Conservation (phyloP, 2,888 invertebrate genomes). For the Acanthopleura granulata region DNA sequence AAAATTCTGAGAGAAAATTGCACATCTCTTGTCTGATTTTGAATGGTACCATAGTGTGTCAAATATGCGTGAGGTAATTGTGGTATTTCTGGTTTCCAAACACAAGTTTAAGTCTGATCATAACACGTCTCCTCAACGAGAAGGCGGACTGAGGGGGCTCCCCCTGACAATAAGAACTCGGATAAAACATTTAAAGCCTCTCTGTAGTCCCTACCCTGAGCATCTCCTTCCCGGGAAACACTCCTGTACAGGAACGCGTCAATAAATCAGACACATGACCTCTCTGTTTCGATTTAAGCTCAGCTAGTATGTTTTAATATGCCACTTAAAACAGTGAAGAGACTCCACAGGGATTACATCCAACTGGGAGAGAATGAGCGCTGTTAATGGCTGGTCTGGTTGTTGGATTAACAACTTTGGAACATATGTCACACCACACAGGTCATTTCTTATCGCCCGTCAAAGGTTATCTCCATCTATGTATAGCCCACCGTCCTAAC, state of each 20-base stretch:
- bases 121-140: too few relatives aligned
- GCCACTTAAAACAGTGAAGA: not conserved
- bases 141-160: too few relatives aligned
- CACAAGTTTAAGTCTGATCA: too few relatives aligned
- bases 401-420: not conserved
- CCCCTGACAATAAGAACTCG: not conserved
- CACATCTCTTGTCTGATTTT: too few relatives aligned
- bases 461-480: not conserved
- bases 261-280: not conserved
- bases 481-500: not conserved
- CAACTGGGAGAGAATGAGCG: not conserved
- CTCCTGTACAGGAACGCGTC: not conserved
- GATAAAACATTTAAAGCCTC: not conserved
- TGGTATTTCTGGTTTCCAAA: too few relatives aligned
- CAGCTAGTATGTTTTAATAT: not conserved
- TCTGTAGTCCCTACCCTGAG: not conserved
- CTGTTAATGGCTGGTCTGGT: not conserved
- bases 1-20: too few relatives aligned
- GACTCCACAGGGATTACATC: not conserved
- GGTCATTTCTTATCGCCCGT: not conserved
- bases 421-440: not conserved
- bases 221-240: not conserved
- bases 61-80: too few relatives aligned
- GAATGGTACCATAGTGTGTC: too few relatives aligned
- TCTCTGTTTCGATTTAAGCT: not conserved